A percentile compares a stretch with the other conserved stretches of the same genome.
Conservation (phyloP, 2,113 vertebrate species). For the Esox niger region DNA sequence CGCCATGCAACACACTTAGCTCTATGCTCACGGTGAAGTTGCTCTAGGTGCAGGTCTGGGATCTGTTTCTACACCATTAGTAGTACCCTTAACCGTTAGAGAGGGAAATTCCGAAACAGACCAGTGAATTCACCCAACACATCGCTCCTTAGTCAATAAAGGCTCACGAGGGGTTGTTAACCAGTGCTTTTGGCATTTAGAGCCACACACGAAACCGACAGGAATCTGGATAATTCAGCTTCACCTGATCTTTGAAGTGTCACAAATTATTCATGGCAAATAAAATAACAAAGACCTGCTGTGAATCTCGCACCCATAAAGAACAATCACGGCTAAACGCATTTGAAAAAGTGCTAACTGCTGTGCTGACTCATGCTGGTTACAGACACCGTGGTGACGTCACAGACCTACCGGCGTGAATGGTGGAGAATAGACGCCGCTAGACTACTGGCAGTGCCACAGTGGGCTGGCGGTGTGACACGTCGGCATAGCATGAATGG, state of each 20-base stretch:
- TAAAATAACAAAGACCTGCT: conserved; percentile 19
- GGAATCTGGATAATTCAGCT: conserved; percentile 5
- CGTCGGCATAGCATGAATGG: neutral
- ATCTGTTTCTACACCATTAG: too few relatives aligned
- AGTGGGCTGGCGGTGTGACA: too few relatives aligned
- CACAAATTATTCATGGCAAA: conserved; percentile 23
- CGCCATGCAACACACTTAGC: neutral
- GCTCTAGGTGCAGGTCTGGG: too few relatives aligned
- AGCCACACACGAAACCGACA: neutral
- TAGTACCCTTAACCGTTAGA: too few relatives aligned
- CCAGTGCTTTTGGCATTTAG: neutral
- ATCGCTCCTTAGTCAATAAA: neutral
- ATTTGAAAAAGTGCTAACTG: conserved; percentile 30
- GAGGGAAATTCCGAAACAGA: too few relatives aligned
- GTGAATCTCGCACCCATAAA: conserved; percentile 44
- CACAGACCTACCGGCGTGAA: neutral
- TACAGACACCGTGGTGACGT: conserved; percentile 22
- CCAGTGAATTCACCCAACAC: too few relatives aligned
- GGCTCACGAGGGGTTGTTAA: neutral
- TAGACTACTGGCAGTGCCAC: neutral
- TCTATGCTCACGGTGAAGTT: too few relatives aligned
- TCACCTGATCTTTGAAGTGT: conserved; percentile 15
- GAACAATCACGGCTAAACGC: conserved; percentile 38
- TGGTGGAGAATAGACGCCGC: neutral
- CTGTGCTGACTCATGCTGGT: conserved; percentile 34